phyloP scores from a whole-genome alignment of 2,888 invertebrate genomes.

The Heliconius cydno region DNA sequence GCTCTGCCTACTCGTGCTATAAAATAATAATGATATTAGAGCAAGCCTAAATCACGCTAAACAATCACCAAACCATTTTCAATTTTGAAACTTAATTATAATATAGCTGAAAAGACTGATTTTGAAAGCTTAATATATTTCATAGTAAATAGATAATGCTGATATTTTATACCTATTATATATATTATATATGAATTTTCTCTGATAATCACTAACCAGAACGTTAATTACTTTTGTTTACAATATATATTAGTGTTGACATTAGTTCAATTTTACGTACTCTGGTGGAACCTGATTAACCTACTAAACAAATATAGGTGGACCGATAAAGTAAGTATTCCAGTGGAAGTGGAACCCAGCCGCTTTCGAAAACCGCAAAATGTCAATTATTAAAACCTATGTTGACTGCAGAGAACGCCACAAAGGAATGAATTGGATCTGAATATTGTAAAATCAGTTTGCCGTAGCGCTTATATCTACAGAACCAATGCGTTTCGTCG shows the following conservation, averaged over 20 bases:
- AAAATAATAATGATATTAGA: neutral
- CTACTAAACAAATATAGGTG: neutral
- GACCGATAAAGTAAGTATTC: constrained; percentile 2
- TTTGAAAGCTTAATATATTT: neutral
- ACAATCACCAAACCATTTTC: neutral
- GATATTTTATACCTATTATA: neutral
- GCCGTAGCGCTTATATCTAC: constrained; percentile 11
- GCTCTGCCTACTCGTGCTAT: neutral
- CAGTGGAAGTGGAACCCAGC: neutral
- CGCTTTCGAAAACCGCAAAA: constrained; percentile 23
- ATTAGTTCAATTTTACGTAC: constrained; percentile 21
- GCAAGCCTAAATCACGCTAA: neutral
- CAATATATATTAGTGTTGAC: constrained; percentile 12
- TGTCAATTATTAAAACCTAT: constrained; percentile 35
- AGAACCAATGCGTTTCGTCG: neutral
- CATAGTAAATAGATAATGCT: neutral
- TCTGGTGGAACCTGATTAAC: neutral
- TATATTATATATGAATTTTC: neutral
- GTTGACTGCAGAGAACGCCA: constrained; percentile 22
- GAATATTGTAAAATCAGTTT: constrained; percentile 29
- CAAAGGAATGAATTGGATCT: constrained; percentile 33
- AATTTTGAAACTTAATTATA: neutral
- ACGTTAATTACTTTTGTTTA: constrained; percentile 10
- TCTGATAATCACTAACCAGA: constrained; percentile 5
- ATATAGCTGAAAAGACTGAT: constrained; percentile 4